Base-by-base conservation (phyloP, 2,113 vertebrate species). In the Tachysurus vachellii region DNA sequence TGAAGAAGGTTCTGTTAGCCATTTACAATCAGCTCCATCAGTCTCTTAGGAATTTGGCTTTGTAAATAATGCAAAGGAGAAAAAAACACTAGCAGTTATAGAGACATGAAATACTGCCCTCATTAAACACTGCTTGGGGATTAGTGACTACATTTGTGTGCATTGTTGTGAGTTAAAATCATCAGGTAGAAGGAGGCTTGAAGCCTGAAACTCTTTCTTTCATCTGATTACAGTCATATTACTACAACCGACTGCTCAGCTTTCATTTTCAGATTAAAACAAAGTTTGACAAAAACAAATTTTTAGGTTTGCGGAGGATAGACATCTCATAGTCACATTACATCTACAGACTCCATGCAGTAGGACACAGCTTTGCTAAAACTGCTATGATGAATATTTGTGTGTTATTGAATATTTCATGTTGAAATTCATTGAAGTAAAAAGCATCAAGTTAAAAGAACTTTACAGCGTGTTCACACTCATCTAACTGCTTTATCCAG, bases 201-300 rank as follows among this genome's bases (percentile, higher is more conserved):
- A 80, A 53, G 12, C 42, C 44, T 81, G 61, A 66, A 21, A 50
- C 64, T 13, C 5, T 71, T 31, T 23, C 31, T 71, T 47, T n/a
- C 19, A 62, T 87, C 75, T 61, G 54, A 73, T 82, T 81, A 71
- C 26, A 82, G 26, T 82, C 57, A 31, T 26, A 9, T 70, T 54
- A 81, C 47, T n/a, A 57, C 56, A 17, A 4, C 26, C 28, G 36
- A 47, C 73, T 66, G 8, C 36, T 75, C 44, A 62, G 53, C 53
- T 59, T 77, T 82, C 14, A 26, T 61, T 17, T 47, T 66, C 79
- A 61, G 17, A 81, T 21, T 79, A 75, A 73, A 85, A 61, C 66
- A 73, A 42, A 59, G 66, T 36, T 75, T 75, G 14, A 17, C 42
- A 61, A 50, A 50, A 50, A 50, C 47, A 50, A 5, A 50, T 50